phyloP scores from a whole-genome alignment of 1,140 invertebrate genomes.

The Drusus annulatus region DNA sequence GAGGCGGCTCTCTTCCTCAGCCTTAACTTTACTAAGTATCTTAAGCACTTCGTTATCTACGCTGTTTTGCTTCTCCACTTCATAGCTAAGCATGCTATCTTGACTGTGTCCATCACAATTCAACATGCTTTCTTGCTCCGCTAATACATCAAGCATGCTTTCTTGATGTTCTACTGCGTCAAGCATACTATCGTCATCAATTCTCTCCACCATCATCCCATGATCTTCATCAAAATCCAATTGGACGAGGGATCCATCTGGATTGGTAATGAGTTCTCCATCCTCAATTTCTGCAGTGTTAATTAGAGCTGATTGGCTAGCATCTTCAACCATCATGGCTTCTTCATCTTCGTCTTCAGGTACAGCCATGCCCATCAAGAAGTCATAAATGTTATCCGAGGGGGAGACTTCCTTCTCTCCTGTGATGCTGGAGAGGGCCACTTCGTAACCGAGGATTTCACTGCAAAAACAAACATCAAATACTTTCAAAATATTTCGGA shows the following conservation, averaged over 20 bases:
- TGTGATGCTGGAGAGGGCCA: constrained; percentile 38
- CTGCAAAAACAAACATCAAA: constrained; percentile 21
- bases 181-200: not conserved
- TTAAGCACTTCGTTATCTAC: not conserved
- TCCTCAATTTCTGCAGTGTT: not conserved
- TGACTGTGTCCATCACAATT: too few relatives aligned
- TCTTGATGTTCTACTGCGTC: too few relatives aligned
- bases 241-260: not conserved
- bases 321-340: not conserved
- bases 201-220: not conserved
- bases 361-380: constrained; percentile 41
- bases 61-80: too few relatives aligned
- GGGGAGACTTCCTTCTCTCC: constrained; percentile 46
- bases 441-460: constrained; percentile 36
- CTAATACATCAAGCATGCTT: too few relatives aligned
- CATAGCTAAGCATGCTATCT: too few relatives aligned
- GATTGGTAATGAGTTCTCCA: not conserved
- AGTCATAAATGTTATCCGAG: constrained; percentile 54
- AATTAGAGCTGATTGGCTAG: not conserved
- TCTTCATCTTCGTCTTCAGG: constrained; percentile 38
- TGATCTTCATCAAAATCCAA: not conserved
- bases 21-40: not conserved
- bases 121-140: too few relatives aligned
- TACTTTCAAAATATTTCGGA: not conserved
- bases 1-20: not conserved